Evolutionary conservation across 2,797 vertebrate species (phyloP).

Genomic region (Alca torda): DNA sequence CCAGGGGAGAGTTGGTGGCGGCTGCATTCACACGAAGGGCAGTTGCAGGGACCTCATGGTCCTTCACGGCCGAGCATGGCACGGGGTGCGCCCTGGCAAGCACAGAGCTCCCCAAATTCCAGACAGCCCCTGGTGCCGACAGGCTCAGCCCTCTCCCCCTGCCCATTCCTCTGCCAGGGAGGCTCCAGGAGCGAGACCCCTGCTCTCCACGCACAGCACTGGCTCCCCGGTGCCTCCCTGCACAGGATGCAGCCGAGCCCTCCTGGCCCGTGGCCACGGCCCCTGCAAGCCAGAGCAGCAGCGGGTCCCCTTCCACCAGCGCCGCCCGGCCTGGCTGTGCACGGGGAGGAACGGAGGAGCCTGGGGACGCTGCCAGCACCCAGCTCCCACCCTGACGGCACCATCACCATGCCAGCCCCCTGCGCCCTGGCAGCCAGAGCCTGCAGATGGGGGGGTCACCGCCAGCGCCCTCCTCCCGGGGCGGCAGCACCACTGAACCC

Average conservation of each 20-base stretch:
- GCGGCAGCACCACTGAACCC: neutral
- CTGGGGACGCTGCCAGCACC: neutral
- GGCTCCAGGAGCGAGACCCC: neutral
- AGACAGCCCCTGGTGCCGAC: neutral
- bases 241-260: neutral
- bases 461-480: rapidly evolving
- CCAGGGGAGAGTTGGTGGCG: neutral
- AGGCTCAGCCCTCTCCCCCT: neutral
- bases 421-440: neutral
- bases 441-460: rapidly evolving
- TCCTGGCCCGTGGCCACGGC: neutral
- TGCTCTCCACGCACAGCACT: neutral
- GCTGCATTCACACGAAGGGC: neutral
- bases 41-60: neutral
- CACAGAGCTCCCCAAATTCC: neutral
- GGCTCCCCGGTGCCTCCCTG: neutral
- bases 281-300: neutral
- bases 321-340: neutral
- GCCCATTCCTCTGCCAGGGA: neutral
- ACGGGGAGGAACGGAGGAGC: neutral
- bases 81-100: neutral
- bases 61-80: rapidly evolving
- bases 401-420: neutral
- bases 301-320: neutral
- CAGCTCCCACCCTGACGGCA: neutral